Evolutionary conservation across 2,888 invertebrate species (phyloP), one percentile per base, ranked within the genome.

Genomic region (Phaedon cochleariae): DNA sequence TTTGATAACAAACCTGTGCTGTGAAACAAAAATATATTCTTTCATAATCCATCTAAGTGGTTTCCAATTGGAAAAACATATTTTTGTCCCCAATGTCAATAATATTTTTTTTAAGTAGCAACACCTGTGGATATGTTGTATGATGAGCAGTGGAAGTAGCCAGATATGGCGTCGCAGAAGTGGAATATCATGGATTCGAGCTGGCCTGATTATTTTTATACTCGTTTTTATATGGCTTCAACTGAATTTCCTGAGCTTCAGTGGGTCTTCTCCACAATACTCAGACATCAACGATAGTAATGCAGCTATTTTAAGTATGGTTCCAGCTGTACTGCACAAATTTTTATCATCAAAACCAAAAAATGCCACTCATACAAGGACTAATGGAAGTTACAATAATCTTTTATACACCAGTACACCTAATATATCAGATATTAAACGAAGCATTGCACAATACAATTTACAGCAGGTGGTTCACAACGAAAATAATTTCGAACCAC

Each of bases 401-500:
- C 70, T 72, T 63, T 71, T 74, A 65, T 78, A 75, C 66, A 77
- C 70, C 62, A 70, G 73, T 65, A 82, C 78, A 69, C 85, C 85
- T 64, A 89, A 89, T 80, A 88, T 92, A 26, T 31, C 87, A 0
- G 92, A 93, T 62, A 92, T 94, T 20, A 87, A 89, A 48, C 86
- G 87, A 55, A 88, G 89, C 68, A 92, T 96, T 68, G 85, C 88
- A 67, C 86, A 86, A 74, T 88, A 91, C 79, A 97, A 96, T 82
- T 87, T 88, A 34, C 89, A 91, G 73, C 96, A 96, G 84, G 88
- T 87, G 67, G 91, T 97, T 61, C 87, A 90, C 82, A 97, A 97
- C 84, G 90, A 94, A 79, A 93, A 96, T 70, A 88, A 90, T 57
- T 97, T 93, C 83, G 96, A 96, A 0, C 92, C 95, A 6, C 86